Percentiles rank a stretch among this genome's conserved stretches.
phyloP scores from a whole-genome alignment of 2,113 vertebrate species.

The Acinonyx jubatus region DNA sequence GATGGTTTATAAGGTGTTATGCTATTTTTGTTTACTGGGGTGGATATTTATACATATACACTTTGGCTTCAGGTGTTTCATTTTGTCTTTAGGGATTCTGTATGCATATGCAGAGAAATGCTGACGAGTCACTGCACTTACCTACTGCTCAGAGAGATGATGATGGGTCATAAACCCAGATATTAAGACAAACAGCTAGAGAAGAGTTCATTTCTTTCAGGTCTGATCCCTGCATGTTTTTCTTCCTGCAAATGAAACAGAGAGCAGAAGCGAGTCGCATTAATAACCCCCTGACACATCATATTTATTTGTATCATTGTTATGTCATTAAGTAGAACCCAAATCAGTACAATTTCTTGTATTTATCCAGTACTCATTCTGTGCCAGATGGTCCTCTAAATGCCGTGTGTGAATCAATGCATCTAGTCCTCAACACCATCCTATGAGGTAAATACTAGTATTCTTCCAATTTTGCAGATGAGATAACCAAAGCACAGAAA shows the following conservation, averaged over 20 bases:
- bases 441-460: not conserved
- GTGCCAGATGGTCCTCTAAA: not conserved
- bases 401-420: not conserved
- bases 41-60: not conserved
- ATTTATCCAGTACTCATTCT: not conserved
- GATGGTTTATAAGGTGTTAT: not conserved
- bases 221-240: not conserved
- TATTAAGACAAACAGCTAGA: slow-evolving; percentile 25
- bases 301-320: not conserved
- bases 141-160: not conserved
- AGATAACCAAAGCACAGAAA: not conserved
- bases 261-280: not conserved
- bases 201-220: not conserved
- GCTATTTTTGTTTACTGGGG: not conserved
- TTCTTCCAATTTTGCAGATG: not conserved
- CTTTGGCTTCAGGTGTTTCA: not conserved
- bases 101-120: not conserved
- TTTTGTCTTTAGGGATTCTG: not conserved
- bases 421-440: not conserved
- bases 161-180: not conserved
- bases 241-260: not conserved
- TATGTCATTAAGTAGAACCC: not conserved
- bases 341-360: slow-evolving; percentile 33
- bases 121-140: not conserved
- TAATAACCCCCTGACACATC: not conserved